Conservation (phyloP, 37 sponge, comb jelly and placozoan genomes). For the Hexactinellida sp. region DNA sequence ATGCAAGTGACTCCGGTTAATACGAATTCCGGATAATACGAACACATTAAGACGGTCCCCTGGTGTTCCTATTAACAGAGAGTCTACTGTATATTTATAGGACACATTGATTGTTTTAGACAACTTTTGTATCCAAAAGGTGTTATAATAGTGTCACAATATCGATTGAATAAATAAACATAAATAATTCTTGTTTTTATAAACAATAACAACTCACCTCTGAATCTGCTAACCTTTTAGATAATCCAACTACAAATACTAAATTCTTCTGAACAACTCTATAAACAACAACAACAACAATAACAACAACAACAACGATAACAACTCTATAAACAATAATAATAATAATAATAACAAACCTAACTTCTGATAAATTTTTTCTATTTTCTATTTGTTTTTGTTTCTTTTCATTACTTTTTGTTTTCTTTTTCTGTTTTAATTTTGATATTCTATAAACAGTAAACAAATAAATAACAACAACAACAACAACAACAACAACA, state of each 20-base stretch:
- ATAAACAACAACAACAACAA: constrained; percentile 16
- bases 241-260: constrained; percentile 87
- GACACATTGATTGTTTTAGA: no score
- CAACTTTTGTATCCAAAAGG: no score
- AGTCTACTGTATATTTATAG: no score
- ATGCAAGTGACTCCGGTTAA: no score
- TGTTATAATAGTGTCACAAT: background rate
- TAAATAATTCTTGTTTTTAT: background rate
- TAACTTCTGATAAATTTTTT: constrained; percentile 68
- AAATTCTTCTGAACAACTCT: constrained; percentile 86
- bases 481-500: no score
- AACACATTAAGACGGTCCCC: no score
- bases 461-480: background rate
- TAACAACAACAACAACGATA: background rate
- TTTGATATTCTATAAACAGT: constrained; percentile 40
- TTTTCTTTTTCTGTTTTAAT: constrained; percentile 61
- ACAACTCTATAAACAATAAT: background rate
- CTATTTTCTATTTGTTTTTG: constrained; percentile 77
- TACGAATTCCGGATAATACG: no score
- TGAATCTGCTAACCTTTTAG: constrained; percentile 71
- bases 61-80: no score
- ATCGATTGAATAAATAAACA: background rate
- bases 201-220: constrained; percentile 43
- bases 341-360: constrained; percentile 28
- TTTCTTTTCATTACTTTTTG: constrained; percentile 56